Evolutionary conservation across 2,113 vertebrate species (phyloP).

Genomic region (Haemorhous mexicanus): DNA sequence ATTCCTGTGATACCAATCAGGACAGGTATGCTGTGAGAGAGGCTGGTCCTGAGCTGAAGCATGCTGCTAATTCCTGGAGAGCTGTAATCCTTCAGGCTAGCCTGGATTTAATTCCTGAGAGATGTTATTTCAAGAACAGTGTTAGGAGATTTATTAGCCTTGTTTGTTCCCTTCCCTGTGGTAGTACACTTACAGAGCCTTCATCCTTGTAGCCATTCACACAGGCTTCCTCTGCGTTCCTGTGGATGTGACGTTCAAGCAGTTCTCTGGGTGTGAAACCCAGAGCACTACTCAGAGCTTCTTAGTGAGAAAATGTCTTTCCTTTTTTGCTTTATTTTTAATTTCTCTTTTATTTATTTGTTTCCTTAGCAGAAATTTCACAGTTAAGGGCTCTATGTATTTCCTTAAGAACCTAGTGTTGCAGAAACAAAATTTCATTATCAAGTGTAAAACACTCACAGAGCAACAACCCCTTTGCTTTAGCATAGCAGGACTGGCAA

Average conservation of each 20-base stretch:
- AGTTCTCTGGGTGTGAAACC: background rate
- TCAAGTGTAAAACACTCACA: background rate
- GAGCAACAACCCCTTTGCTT: background rate
- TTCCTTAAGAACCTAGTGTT: background rate
- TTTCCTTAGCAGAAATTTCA: background rate
- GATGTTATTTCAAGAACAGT: background rate
- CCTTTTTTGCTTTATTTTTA: background rate
- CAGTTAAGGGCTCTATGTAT: background rate
- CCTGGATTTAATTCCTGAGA: background rate
- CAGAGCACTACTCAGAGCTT: background rate
- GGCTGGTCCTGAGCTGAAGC: background rate
- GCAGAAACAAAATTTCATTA: background rate
- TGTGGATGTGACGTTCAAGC: background rate
- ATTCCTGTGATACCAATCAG: conserved; percentile 95
- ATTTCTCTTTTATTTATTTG: background rate
- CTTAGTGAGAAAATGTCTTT: background rate
- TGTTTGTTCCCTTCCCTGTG: background rate
- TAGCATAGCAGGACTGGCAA: background rate
- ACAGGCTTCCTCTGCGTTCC: background rate
- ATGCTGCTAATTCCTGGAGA: background rate
- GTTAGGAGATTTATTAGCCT: background rate
- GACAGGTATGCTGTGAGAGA: conserved; percentile 84
- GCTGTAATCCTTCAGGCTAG: background rate
- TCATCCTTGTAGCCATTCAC: background rate
- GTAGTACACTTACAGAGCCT: fast-evolving